phyloP scores from a whole-genome alignment of 1,140 invertebrate species.

The Stenopsyche tienmushanensis region DNA sequence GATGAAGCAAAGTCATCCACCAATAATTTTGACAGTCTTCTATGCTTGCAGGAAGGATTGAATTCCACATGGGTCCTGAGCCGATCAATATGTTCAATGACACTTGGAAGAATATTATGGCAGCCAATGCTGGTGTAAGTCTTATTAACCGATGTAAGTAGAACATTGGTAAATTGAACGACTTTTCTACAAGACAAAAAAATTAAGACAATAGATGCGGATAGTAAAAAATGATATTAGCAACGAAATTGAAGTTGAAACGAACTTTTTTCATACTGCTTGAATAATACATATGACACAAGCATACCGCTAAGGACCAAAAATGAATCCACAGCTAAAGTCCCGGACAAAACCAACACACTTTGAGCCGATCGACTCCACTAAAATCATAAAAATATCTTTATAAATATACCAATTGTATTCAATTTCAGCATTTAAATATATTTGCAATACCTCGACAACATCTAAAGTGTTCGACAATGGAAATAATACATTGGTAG shows the following conservation, averaged over 20 bases:
- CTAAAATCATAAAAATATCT: no score
- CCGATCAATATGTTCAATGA: conserved; percentile 57
- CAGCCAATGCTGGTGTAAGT: conserved; percentile 61
- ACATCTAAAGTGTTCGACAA: conserved; percentile 45
- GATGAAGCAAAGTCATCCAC: conserved; percentile 57
- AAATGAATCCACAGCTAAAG: neutral
- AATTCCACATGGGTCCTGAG: conserved; percentile 60
- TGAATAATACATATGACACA: neutral
- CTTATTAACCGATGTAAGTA: conserved; percentile 61
- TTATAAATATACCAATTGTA: no score
- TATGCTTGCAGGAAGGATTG: conserved; percentile 44
- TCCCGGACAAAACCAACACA: neutral
- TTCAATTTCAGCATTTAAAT: no score
- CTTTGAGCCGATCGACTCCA: neutral
- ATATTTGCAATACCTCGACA: conserved; percentile 33
- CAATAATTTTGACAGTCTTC: conserved; percentile 52
- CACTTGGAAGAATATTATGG: conserved; percentile 58
- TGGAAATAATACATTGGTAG: conserved; percentile 42
- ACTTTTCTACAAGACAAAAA: conserved; percentile 41
- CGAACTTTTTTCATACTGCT: neutral
- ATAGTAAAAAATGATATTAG: no score
- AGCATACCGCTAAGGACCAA: neutral
- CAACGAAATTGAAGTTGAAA: no score
- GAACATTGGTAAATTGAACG: conserved; percentile 50
- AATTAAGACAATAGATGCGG: no score